A percentile compares a stretch with the other conserved stretches of the same genome.
Conservation (phyloP, 1,140 invertebrate species). For the Amyelois transitella region DNA sequence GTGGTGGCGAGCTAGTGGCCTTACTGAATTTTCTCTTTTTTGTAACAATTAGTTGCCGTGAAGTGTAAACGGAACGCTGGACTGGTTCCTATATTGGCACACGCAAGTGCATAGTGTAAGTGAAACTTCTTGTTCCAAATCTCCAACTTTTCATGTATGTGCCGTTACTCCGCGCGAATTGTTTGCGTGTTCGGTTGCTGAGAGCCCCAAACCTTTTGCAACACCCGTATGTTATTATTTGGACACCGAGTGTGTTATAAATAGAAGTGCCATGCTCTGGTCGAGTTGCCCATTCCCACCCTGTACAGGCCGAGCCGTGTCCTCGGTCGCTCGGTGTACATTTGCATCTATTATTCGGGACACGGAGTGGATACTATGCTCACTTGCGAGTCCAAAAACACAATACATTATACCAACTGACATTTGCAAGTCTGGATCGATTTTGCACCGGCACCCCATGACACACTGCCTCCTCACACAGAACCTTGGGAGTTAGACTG, state of each 20-base stretch:
- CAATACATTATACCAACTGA: slow-evolving; percentile 32
- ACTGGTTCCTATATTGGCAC: slow-evolving; percentile 68
- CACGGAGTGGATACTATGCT: slow-evolving; percentile 40
- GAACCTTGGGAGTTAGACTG: slow-evolving; percentile 13
- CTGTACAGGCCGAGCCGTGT: slow-evolving; percentile 29
- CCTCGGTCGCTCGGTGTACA: slow-evolving; percentile 26
- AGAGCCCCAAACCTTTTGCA: slow-evolving; percentile 52
- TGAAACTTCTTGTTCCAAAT: slow-evolving; percentile 75
- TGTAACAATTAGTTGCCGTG: slow-evolving; percentile 47
- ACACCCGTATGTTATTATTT: slow-evolving; percentile 44
- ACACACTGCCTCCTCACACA: slow-evolving; percentile 46
- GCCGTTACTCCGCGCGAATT: slow-evolving; percentile 58
- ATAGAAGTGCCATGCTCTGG: slow-evolving; percentile 71
- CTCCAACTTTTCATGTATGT: slow-evolving; percentile 69
- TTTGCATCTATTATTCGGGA: slow-evolving; percentile 30
- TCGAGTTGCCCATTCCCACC: slow-evolving; percentile 54
- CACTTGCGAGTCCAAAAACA: slow-evolving; percentile 47
- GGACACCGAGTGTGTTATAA: slow-evolving; percentile 51
- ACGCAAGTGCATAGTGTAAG: slow-evolving; percentile 69
- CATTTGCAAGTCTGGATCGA: slow-evolving; percentile 64
- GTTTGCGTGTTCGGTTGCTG: slow-evolving; percentile 68
- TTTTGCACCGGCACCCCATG: slow-evolving; percentile 73
- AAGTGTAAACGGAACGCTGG: slow-evolving; percentile 55
- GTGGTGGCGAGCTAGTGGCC: slow-evolving; percentile 64
- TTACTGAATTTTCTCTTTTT: slow-evolving; percentile 70